phyloP scores from a whole-genome alignment of 2,888 invertebrate species.

The Apamea sordens region DNA sequence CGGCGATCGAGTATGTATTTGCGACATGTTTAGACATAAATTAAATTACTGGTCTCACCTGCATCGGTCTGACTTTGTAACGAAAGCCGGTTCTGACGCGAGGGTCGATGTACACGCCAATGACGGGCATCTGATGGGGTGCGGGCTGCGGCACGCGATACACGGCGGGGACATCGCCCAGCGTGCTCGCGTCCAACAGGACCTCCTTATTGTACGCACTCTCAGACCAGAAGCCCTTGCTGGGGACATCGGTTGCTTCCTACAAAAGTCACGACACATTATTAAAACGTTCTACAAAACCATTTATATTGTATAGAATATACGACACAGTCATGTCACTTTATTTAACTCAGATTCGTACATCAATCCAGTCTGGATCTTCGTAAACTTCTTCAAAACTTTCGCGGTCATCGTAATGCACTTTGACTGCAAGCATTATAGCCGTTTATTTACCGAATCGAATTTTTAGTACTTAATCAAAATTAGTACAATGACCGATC shows the following conservation, averaged over 20 bases:
- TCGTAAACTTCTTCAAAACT: conserved; percentile 59
- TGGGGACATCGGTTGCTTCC: conserved; percentile 80
- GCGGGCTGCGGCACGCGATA: conserved; percentile 91
- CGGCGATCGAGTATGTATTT: conserved; percentile 73
- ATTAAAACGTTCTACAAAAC: conserved; percentile 14
- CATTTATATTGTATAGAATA: neutral
- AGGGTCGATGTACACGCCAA: conserved; percentile 93
- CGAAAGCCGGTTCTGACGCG: conserved; percentile 93
- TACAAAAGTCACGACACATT: conserved; percentile 68
- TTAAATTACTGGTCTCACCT: conserved; percentile 86
- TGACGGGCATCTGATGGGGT: conserved; percentile 92
- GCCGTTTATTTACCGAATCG: conserved; percentile 25
- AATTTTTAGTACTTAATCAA: conserved; percentile 29
- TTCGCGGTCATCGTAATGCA: conserved; percentile 43
- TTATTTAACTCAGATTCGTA: conserved; percentile 19
- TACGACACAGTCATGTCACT: conserved; percentile 11
- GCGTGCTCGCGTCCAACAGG: conserved; percentile 89
- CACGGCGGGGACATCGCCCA: conserved; percentile 92
- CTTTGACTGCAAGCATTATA: conserved; percentile 66
- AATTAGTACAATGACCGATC: conserved; percentile 72
- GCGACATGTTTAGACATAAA: conserved; percentile 69
- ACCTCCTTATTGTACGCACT: conserved; percentile 80
- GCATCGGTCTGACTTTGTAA: conserved; percentile 93
- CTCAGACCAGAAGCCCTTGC: conserved; percentile 80
- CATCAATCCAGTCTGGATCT: conserved; percentile 53